A percentile compares a stretch with the other conserved stretches of the same genome.
phyloP scores from a whole-genome alignment of 2,888 invertebrate species.

The Andrena haemorrhoa region DNA sequence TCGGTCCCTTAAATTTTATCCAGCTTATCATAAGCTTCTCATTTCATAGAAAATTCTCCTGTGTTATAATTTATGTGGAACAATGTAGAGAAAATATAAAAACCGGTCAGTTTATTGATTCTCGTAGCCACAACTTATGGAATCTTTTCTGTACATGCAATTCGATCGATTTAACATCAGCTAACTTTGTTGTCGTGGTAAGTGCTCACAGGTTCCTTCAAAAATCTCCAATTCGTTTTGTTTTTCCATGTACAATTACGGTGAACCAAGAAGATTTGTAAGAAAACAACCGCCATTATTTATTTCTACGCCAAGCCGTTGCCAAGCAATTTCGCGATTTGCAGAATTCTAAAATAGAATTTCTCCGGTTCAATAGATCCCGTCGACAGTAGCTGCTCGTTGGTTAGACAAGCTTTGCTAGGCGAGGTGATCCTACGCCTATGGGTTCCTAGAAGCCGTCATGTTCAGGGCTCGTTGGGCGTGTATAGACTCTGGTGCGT shows the following conservation, averaged over 20 bases:
- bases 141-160: too few relatives aligned
- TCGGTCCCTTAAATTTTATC: not conserved
- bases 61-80: not conserved
- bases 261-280: not conserved
- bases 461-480: constrained; percentile 71
- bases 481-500: constrained; percentile 51
- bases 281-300: too few relatives aligned
- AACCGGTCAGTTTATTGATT: too few relatives aligned
- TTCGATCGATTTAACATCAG: too few relatives aligned
- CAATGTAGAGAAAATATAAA: too few relatives aligned
- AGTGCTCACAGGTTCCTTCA: too few relatives aligned
- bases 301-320: not conserved
- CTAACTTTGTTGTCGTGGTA: too few relatives aligned
- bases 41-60: not conserved
- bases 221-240: too few relatives aligned
- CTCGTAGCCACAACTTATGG: too few relatives aligned
- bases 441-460: constrained; percentile 79
- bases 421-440: constrained; percentile 74
- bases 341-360: not conserved
- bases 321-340: not conserved
- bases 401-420: constrained; percentile 16
- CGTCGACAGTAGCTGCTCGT: not conserved
- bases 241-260: not conserved
- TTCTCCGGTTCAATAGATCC: not conserved
- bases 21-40: not conserved